phyloP scores from a whole-genome alignment of 1,140 invertebrate species.

The Diuraphis noxia region DNA sequence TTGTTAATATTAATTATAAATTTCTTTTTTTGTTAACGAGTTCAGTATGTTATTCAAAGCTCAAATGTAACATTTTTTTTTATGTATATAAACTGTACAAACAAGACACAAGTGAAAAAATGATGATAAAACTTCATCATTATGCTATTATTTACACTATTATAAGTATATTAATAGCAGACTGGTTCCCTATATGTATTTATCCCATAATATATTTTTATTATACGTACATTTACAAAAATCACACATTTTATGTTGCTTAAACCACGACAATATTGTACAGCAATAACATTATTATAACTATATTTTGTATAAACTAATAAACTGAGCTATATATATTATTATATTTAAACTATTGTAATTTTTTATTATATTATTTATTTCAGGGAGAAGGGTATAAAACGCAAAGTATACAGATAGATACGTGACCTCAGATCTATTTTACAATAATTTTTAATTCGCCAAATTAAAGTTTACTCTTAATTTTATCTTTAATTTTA shows the following conservation, averaged over 20 bases:
- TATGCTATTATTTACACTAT: neutral
- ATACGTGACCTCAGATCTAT: neutral
- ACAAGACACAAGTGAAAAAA: conserved; percentile 17
- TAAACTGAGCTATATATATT: neutral
- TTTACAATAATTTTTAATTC: neutral
- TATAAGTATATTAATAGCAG: conserved; percentile 21
- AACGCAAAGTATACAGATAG: neutral
- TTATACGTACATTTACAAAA: neutral
- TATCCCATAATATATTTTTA: neutral
- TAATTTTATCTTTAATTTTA: neutral
- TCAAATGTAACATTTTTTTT: neutral
- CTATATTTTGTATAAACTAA: conserved; percentile 9
- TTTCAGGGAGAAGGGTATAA: neutral
- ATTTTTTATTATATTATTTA: neutral
- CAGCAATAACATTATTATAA: neutral
- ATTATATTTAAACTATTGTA: neutral
- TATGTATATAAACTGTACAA: neutral
- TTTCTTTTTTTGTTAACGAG: neutral
- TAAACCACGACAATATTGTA: neutral
- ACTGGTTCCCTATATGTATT: neutral
- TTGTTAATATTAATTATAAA: neutral
- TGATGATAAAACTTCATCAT: neutral
- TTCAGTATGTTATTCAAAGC: conserved; percentile 5
- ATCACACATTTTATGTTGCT: neutral
- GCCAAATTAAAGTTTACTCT: neutral